Base-by-base conservation (phyloP, 2,113 vertebrate species). In the Atherinomorus stipes region DNA sequence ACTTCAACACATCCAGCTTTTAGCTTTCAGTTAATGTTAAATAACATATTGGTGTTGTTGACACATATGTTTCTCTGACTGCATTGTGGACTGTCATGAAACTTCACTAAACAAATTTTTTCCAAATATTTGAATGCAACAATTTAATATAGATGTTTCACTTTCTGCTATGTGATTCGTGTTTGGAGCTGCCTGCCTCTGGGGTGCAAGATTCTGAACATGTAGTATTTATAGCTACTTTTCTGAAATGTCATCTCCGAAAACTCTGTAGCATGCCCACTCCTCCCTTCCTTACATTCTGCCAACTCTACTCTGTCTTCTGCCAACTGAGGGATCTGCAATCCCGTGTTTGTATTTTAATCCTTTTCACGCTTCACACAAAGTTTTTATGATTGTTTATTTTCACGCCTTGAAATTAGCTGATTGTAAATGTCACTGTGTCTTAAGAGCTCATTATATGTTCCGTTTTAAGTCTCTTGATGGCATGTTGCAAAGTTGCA, bases 381-480 rank as follows among this genome's bases (percentile, higher is more conserved):
- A 21, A 52, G 19, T 18, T 54, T 76, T 47, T 34, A 0, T 69
- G 21, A 23, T 57, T 80, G 25, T 23, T 59, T 56, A 45, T 52
- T 31, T n/a, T 65, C 4, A 50, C 34, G 13, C 16, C 53, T 23
- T 1, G 1, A 47, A 62, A 21, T 45, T 4, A 10, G 16, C 47
- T 44, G 47, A 16, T 18, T 57, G 12, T n/a, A 58, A 12, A 38
- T 59, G 7, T 52, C 26, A 10, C 7, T 9, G 4, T 26, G 38
- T 21, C 16, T 25, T 60, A 31, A 21, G 11, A 42, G 37, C 13
- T 53, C 4, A 66, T 23, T 65, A 51, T 15, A 23, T 70, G 40
- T 69, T 77, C 11, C 52, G 21, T 59, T 59, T 77, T 26, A 66
- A 54, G 57, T 9, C n/a, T 65, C 21, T 70, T 21, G 10, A 5